Base-by-base conservation (phyloP, 2,113 vertebrate genomes). In the Bagarius yarrelli region DNA sequence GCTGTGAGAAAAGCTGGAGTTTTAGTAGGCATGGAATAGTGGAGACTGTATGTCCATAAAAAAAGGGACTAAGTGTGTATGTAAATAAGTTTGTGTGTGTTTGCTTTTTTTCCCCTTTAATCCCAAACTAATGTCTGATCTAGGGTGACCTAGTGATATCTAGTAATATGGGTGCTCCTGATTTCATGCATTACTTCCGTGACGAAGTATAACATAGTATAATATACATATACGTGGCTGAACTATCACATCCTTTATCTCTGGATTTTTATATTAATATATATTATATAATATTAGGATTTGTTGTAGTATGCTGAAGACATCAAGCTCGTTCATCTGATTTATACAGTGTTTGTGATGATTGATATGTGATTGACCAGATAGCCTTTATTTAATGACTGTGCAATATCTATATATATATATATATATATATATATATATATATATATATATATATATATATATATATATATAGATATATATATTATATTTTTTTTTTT, bases 21-120 rank as follows among this genome's bases (percentile, higher is more conserved):
- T 82, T 85, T 82, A 77, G 78, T 85, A 67, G 76, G 57, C 75
- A 55, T 67, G 64, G 66, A 83, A 75, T 67, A 59, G 63, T 34
- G 18, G 63, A 75, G 79, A 59, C 30, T 70, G 75, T 56, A 63
- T 79, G 53, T 83, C 6, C 5, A 47, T 47, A 9, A 47, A 9
- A n/a, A n/a, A n/a, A n/a, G n/a, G n/a, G n/a, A n/a, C n/a, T n/a
- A n/a, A n/a, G 56, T 78, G 57, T 73, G 75, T n/a, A n/a, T n/a
- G n/a, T n/a, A n/a, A n/a, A n/a, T n/a, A n/a, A n/a, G n/a, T n/a
- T n/a, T 71, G 66, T 36, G 72, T 36, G 72, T 23, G 27, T 5
- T 30, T 61, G 5, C 18, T 6, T 61, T 64, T n/a, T n/a, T n/a
- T n/a, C n/a, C n/a, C n/a, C n/a, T 44, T 25, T n/a, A 19, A 12